Percentiles rank a stretch among this genome's conserved stretches.
Evolutionary conservation across 1,140 invertebrate species (phyloP).

Genomic region (Platorchestia sp.): DNA sequence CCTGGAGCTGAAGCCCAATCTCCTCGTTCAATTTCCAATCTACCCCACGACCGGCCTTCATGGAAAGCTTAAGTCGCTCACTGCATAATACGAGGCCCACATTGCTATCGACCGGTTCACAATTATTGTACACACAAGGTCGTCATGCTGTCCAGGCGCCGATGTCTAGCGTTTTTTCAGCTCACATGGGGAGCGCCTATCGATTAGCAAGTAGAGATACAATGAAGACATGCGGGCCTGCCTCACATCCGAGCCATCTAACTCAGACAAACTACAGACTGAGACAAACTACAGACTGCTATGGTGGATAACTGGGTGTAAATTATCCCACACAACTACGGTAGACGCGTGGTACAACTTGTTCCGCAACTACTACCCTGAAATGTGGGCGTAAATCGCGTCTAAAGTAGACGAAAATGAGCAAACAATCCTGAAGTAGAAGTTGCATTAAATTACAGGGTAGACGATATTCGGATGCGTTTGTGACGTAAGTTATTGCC

Average conservation of each 20-base stretch:
- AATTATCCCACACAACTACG: background rate
- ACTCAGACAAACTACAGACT: background rate
- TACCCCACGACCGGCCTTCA: background rate
- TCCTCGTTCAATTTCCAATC: background rate
- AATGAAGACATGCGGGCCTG: background rate
- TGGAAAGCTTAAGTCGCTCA: background rate
- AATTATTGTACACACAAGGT: background rate
- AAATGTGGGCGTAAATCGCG: background rate
- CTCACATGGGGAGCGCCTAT: background rate
- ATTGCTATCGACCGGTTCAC: background rate
- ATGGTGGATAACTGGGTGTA: background rate
- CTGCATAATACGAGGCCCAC: background rate
- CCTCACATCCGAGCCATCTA: background rate
- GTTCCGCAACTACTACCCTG: background rate
- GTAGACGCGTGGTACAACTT: background rate
- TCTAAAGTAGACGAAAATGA: background rate
- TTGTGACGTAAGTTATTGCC: background rate
- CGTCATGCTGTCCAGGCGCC: background rate
- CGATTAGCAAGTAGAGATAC: background rate
- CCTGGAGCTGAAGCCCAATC: background rate
- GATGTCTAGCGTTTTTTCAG: background rate
- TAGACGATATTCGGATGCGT: background rate
- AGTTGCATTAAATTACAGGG: background rate
- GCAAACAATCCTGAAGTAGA: background rate
- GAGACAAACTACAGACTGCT: background rate